These are phyloP conservation scores for Linurgus olivaceus DNA, from an alignment of 2,797 vertebrate genomes.

Conservation along the genomic window DNA sequence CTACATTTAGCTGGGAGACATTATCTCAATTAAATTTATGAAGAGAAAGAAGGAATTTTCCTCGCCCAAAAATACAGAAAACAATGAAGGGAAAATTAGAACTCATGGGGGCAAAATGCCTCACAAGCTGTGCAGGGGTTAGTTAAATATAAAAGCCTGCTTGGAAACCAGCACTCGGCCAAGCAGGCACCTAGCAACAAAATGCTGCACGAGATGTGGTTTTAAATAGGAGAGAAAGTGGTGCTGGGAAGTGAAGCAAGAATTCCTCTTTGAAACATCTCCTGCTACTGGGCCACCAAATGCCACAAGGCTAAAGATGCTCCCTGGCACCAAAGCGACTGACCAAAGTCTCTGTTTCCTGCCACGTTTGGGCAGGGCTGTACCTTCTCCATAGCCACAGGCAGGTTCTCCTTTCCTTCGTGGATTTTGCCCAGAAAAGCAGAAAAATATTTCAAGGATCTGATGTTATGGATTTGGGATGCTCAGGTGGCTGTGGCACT, in stretches of 20 bases:
- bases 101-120: background rate
- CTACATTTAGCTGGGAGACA: background rate
- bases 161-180: slow-evolving; percentile 22
- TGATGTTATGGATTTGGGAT: background rate
- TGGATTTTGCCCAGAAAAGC: background rate
- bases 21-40: background rate
- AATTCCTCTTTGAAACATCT: background rate
- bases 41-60: background rate
- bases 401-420: background rate
- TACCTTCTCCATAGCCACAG: background rate
- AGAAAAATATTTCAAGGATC: background rate
- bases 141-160: slow-evolving; percentile 32
- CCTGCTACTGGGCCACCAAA: background rate
- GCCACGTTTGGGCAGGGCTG: background rate
- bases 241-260: background rate
- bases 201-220: background rate
- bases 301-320: background rate
- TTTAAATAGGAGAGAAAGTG: slow-evolving; percentile 30
- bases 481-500: background rate
- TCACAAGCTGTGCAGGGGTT: slow-evolving; percentile 22
- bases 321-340: background rate
- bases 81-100: background rate
- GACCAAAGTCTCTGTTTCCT: background rate
- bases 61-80: background rate
- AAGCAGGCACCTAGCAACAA: slow-evolving; percentile 67